Evolutionary conservation across 2,113 vertebrate species (phyloP).

Genomic region (Indri indri): DNA sequence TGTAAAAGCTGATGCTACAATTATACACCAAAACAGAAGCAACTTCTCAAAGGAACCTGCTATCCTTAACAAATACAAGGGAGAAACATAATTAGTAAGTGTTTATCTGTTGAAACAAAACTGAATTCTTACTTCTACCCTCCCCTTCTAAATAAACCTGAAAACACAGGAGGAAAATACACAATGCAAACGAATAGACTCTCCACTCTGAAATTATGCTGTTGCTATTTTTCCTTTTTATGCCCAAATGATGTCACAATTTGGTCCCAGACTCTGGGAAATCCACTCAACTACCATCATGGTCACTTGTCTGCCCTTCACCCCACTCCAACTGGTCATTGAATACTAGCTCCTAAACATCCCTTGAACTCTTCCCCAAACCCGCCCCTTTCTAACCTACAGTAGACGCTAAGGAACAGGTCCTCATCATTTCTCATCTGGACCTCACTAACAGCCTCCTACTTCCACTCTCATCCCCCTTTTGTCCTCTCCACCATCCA

Average conservation of each 20-base stretch:
- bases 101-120: neutral
- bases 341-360: neutral
- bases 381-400: neutral
- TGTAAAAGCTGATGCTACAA: neutral
- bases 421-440: neutral
- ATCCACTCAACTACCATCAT: neutral
- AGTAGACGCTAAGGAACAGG: neutral
- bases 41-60: neutral
- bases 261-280: neutral
- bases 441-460: neutral
- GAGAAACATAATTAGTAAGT: conserved; percentile 9
- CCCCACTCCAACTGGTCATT: neutral
- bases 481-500: neutral
- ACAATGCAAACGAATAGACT: neutral
- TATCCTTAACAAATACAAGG: conserved; percentile 6
- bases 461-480: neutral
- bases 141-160: neutral
- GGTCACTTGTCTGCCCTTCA: neutral
- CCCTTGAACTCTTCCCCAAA: neutral
- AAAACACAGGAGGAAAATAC: neutral
- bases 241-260: neutral
- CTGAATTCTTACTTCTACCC: neutral
- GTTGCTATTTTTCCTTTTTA: neutral
- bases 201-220: neutral
- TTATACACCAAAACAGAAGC: conserved; percentile 14